A percentile compares a stretch with the other conserved stretches of the same genome.
These are phyloP conservation scores for Nerophis lumbriciformis DNA, from an alignment of 2,113 vertebrate genomes.

Conservation along the genomic window DNA sequence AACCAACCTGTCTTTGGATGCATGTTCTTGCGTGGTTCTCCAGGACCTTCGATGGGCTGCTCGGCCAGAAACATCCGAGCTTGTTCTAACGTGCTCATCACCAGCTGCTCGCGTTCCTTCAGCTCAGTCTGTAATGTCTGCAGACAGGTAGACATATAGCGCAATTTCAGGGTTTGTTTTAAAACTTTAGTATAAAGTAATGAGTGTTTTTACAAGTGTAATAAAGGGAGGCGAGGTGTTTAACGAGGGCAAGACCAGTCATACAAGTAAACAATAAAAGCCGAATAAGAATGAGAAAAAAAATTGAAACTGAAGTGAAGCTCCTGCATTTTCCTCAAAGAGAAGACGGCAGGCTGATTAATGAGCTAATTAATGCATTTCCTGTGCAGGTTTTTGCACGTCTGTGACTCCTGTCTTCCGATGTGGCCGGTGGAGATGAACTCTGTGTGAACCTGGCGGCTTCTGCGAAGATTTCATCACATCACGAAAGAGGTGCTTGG, in stretches of 20 bases:
- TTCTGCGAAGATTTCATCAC: constrained; percentile 14
- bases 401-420: constrained; percentile 12
- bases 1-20: constrained; percentile 84
- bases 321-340: neutral
- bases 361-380: constrained; percentile 21
- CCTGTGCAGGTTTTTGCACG: constrained; percentile 24
- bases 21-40: constrained; percentile 85
- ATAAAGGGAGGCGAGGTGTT: neutral
- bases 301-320: neutral
- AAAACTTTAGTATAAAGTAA: neutral
- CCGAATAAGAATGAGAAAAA: neutral
- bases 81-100: constrained; percentile 86
- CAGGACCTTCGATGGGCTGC: constrained; percentile 92
- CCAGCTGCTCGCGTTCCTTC: constrained; percentile 83
- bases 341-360: neutral
- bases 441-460: constrained; percentile 29
- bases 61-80: constrained; percentile 91
- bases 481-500: neutral
- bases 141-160: neutral
- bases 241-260: neutral
- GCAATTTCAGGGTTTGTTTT: neutral
- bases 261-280: neutral
- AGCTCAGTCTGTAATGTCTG: constrained; percentile 84
- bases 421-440: constrained; percentile 16
- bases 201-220: neutral